Percentiles rank a stretch among this genome's conserved stretches.
phyloP scores from a whole-genome alignment of 1,140 invertebrate species.

The Pseudomyrmex pallidus region DNA sequence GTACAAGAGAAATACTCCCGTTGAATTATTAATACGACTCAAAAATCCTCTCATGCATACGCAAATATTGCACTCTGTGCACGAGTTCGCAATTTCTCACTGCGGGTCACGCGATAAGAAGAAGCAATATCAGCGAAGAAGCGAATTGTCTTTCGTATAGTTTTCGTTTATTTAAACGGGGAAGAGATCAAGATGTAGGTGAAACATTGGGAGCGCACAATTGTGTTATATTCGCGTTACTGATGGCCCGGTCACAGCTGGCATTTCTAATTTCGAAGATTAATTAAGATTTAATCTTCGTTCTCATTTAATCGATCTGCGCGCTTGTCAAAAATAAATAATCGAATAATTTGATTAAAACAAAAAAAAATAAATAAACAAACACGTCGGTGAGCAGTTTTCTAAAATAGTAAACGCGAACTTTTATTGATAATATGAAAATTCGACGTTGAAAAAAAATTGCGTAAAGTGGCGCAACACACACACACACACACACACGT shows the following conservation, averaged over 20 bases:
- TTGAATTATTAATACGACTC: constrained; percentile 54
- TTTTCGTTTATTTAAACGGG: constrained; percentile 19
- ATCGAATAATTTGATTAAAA: not conserved
- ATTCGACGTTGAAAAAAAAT: not conserved
- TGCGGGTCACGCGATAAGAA: not conserved
- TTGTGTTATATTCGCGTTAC: constrained; percentile 1
- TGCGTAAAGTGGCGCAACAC: not conserved
- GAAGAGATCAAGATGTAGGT: not conserved
- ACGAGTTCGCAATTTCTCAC: not conserved
- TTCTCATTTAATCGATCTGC: constrained; percentile 4
- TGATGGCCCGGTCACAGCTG: too few species aligned
- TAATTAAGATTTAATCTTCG: constrained; percentile 46
- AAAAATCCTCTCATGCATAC: constrained; percentile 49
- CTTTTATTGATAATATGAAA: not conserved
- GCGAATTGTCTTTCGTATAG: not conserved
- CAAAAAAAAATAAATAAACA: constrained; percentile 1
- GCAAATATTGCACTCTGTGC: constrained; percentile 23
- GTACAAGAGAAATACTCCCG: constrained; percentile 31
- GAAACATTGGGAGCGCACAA: not conserved
- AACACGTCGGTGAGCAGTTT: not conserved
- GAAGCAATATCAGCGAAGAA: not conserved
- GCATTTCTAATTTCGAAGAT: constrained; percentile 2
- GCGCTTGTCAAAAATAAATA: too few species aligned
- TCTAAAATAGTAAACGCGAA: not conserved
- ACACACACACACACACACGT: not conserved